A percentile compares a stretch with the other conserved stretches of the same genome.
Evolutionary conservation across 2,888 invertebrate genomes (phyloP).

Genomic region (Nemapogon koenigi): DNA sequence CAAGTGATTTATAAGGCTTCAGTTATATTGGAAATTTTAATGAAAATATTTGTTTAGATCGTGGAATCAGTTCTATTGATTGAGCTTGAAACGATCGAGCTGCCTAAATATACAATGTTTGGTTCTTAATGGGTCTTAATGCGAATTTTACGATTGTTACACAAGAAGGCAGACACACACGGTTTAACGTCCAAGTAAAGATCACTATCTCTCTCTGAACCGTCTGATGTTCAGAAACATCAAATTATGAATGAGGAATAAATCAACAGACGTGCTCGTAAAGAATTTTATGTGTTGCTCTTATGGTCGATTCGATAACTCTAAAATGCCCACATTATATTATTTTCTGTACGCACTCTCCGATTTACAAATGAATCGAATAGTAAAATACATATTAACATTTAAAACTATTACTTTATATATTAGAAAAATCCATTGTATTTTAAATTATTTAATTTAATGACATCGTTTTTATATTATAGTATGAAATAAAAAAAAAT

Average conservation of each 20-base stretch:
- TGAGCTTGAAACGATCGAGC: too few relatives aligned
- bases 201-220: conserved; percentile 55
- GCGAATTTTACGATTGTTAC: conserved; percentile 63
- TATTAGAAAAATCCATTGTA: too few relatives aligned
- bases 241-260: conserved; percentile 63
- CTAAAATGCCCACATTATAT: conserved; percentile 6
- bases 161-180: conserved; percentile 41
- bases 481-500: too few relatives aligned
- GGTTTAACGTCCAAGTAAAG: conserved; percentile 55
- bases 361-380: too few relatives aligned
- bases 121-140: conserved; percentile 60
- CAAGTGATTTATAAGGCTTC: too few relatives aligned
- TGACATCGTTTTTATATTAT: too few relatives aligned
- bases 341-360: not conserved
- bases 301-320: conserved; percentile 9
- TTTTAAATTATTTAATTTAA: too few relatives aligned
- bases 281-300: conserved; percentile 48
- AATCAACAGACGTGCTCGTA: conserved; percentile 58
- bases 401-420: too few relatives aligned
- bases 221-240: conserved; percentile 58
- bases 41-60: too few relatives aligned
- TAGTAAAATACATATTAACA: not conserved
- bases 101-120: conserved; percentile 36
- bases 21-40: too few relatives aligned
- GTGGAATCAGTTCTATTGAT: too few relatives aligned